These are phyloP conservation scores for Patella pellucida DNA, from an alignment of 2,888 invertebrate species.

Conservation along the genomic window DNA sequence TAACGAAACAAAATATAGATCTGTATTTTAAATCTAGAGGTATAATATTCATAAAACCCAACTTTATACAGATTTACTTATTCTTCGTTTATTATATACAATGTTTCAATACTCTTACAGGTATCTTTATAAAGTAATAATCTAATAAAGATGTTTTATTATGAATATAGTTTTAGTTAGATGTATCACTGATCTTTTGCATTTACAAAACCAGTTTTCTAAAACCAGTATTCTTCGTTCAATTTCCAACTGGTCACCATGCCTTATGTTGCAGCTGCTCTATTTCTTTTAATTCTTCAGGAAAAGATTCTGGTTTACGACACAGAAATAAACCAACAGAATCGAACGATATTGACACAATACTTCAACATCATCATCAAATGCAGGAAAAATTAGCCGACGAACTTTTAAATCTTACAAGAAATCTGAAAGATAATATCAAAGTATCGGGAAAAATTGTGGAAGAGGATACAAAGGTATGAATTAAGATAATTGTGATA, in stretches of 20 bases:
- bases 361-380: conserved; percentile 88
- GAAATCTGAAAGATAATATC: conserved; percentile 91
- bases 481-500: background rate
- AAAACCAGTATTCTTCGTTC: no score
- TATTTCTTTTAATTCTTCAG: background rate
- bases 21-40: no score
- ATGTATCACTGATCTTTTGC: no score
- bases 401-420: conserved; percentile 91
- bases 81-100: no score
- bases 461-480: conserved; percentile 87
- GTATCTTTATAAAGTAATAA: no score
- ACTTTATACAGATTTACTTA: no score
- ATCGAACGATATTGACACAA: conserved; percentile 80
- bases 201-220: no score
- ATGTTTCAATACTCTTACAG: no score
- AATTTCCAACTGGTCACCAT: background rate
- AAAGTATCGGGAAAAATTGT: conserved; percentile 90
- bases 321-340: conserved; percentile 48
- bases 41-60: no score
- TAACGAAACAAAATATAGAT: no score
- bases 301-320: conserved; percentile 39
- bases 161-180: no score
- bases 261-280: background rate
- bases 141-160: no score
- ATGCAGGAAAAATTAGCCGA: conserved; percentile 93